phyloP scores from a whole-genome alignment of 2,797 vertebrate genomes.

The Hemitrygon akajei region DNA sequence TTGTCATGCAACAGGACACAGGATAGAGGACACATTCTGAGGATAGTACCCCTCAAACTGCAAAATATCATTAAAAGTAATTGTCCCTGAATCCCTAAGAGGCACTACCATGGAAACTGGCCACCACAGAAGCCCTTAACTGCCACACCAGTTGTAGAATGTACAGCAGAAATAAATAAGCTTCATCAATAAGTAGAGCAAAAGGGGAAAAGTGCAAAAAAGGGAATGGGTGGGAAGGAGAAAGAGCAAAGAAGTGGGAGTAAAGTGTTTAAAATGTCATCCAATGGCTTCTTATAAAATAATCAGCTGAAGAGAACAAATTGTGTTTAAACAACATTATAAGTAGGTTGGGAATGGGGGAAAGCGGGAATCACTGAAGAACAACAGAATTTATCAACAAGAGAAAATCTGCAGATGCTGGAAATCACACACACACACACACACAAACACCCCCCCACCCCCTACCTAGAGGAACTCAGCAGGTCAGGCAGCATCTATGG shows the following conservation, averaged over 20 bases:
- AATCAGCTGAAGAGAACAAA: neutral
- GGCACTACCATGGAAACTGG: neutral
- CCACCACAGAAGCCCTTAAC: neutral
- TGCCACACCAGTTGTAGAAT: neutral
- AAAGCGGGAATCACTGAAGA: fast-evolving
- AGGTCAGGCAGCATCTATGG: no score
- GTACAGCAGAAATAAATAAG: neutral
- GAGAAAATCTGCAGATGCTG: no score
- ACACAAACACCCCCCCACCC: no score
- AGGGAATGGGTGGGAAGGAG: neutral
- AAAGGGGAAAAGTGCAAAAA: neutral
- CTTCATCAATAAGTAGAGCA: neutral
- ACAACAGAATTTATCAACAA: neutral
- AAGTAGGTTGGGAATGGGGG: no score
- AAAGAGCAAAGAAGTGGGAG: no score
- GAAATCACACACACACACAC: no score
- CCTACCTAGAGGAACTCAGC: no score
- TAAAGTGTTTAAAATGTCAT: no score
- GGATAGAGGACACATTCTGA: neutral
- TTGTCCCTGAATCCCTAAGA: neutral
- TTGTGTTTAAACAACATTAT: neutral
- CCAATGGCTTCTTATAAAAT: no score
- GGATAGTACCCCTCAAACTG: neutral
- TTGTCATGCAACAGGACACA: neutral
- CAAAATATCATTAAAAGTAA: neutral